Base-by-base conservation (phyloP, 53 echinoderm and acorn worm genomes). In the Crossaster papposus region DNA sequence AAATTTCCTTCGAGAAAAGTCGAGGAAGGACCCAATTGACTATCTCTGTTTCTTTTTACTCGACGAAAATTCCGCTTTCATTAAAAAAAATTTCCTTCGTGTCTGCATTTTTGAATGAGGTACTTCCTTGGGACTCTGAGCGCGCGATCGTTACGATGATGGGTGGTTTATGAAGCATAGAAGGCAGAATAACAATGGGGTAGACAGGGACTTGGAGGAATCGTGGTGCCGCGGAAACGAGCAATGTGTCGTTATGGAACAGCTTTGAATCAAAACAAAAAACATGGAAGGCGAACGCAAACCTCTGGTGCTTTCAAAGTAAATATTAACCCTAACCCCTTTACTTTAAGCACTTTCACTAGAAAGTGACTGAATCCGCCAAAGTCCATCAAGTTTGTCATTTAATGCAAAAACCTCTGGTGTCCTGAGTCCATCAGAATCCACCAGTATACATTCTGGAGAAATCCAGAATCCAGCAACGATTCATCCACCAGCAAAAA, bases 31-130 rank as follows among this genome's bases (percentile, higher is more conserved):
- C 44, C 33, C 30, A 72, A 84, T 84, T 84, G 70, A 64, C 8
- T 17, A 28, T 17, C n/a, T 36, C 22, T 72, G 84, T 84, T 84
- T 84, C 72, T 83, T 72, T 58, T 84, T 51, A 52, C 65, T 84
- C 18, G 51, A 72, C 84, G 71, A 53, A 51, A 26, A 84, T 71
- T 84, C 84, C 73, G 72, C 51, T 52, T 33, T 28, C 28, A n/a
- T n/a, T n/a, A n/a, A n/a, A n/a, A n/a, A n/a, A 10, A 10, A 8
- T 28, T 28, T 28, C 22, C 0, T 28, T 68, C 17, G 33, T 23
- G 70, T 70, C 24, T 78, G 50, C 50, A 51, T 33, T 14, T 44
- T 28, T 51, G n/a, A 78, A 78, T 51, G 8, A 50, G 6, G 4
- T 10, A 78, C 78, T 78, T 78, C 78, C 78, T 78, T 74, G n/a